Conservation (phyloP, 2,113 vertebrate genomes). For the Mesoclemmys tuberculata region DNA sequence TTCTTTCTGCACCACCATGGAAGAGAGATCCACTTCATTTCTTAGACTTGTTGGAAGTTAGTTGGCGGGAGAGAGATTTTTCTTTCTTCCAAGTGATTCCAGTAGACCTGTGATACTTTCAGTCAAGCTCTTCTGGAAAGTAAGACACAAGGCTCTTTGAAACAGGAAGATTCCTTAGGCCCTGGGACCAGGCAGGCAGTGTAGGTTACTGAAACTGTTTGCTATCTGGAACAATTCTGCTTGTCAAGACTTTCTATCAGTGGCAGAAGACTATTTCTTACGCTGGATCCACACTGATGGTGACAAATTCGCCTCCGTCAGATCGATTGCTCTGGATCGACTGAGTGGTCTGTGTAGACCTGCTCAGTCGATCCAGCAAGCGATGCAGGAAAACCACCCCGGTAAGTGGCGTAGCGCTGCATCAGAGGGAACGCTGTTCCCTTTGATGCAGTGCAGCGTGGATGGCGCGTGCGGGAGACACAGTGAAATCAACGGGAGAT, state of each 20-base stretch:
- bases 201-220: not conserved
- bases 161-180: not conserved
- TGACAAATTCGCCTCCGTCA: too few relatives aligned
- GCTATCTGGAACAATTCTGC: not conserved
- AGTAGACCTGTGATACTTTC: not conserved
- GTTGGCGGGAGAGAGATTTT: not conserved
- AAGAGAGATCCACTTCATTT: not conserved
- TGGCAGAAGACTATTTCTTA: not conserved
- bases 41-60: not conserved
- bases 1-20: not conserved
- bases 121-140: not conserved
- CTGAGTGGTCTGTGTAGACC: too few relatives aligned
- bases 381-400: too few relatives aligned
- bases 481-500: too few relatives aligned
- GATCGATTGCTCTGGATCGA: too few relatives aligned
- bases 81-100: not conserved
- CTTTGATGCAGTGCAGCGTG: too few relatives aligned
- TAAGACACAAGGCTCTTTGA: not conserved
- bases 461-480: too few relatives aligned
- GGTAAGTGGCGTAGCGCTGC: too few relatives aligned
- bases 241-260: not conserved
- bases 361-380: too few relatives aligned
- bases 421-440: too few relatives aligned
- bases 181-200: not conserved
- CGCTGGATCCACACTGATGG: too few relatives aligned